A percentile compares a stretch with the other conserved stretches of the same genome.
Conservation (phyloP, 2,888 invertebrate species). For the Microplitis deprimator region DNA sequence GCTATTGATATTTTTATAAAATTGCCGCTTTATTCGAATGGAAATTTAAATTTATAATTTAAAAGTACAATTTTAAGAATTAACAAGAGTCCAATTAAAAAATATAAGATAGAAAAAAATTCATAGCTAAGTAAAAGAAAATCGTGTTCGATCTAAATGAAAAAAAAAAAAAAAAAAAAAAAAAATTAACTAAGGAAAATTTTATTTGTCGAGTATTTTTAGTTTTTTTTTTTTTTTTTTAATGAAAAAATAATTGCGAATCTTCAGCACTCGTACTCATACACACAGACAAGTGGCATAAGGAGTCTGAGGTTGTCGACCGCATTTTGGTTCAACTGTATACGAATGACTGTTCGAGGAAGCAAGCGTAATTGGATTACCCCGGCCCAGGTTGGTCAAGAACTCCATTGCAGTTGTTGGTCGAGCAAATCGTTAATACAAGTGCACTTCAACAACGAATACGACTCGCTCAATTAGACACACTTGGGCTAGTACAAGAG, state of each 20-base stretch:
- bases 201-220: not conserved
- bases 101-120: too few relatives aligned
- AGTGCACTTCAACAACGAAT: slow-evolving; percentile 42
- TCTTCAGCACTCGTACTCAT: not conserved
- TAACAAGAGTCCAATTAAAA: too few relatives aligned
- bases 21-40: too few relatives aligned
- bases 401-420: slow-evolving; percentile 30
- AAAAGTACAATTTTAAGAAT: too few relatives aligned
- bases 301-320: slow-evolving; percentile 39
- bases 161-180: not conserved
- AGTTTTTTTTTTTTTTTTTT: not conserved
- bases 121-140: too few relatives aligned
- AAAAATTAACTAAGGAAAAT: not conserved
- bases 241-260: slow-evolving; percentile 26
- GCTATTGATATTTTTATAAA: too few relatives aligned
- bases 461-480: slow-evolving; percentile 39
- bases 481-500: slow-evolving; percentile 9
- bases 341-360: slow-evolving; percentile 46
- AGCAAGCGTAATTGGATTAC: slow-evolving; percentile 56
- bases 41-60: too few relatives aligned
- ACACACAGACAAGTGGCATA: slow-evolving; percentile 16
- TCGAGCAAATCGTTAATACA: slow-evolving; percentile 47
- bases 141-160: too few relatives aligned
- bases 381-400: slow-evolving; percentile 38
- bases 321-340: slow-evolving; percentile 46